phyloP scores from a whole-genome alignment of 2,113 vertebrate genomes.

The Syngnathus floridae region DNA sequence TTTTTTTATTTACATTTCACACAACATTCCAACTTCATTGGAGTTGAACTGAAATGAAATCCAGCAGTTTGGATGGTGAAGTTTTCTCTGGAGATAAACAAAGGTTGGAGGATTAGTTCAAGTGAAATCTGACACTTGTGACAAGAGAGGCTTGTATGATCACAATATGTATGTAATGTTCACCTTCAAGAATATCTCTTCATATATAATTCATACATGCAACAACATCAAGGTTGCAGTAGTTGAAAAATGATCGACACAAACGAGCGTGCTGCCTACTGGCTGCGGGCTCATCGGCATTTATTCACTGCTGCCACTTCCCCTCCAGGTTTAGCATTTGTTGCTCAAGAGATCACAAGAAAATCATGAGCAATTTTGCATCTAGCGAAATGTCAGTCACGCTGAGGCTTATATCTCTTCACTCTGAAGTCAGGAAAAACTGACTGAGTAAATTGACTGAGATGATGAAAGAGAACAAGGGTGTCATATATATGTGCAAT shows the following conservation, averaged over 20 bases:
- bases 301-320: slow-evolving; percentile 12
- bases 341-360: slow-evolving; percentile 43
- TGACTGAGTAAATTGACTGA: slow-evolving; percentile 24
- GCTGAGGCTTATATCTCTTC: slow-evolving; percentile 16
- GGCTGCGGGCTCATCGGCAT: slow-evolving; percentile 33
- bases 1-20: too few species aligned
- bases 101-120: slow-evolving; percentile 10
- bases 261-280: slow-evolving; percentile 10
- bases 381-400: slow-evolving; percentile 44
- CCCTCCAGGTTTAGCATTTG: slow-evolving; percentile 18
- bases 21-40: too few species aligned
- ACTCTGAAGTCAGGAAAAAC: slow-evolving; percentile 31
- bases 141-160: slow-evolving; percentile 18
- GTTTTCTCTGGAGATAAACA: slow-evolving; percentile 2
- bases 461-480: slow-evolving; percentile 38
- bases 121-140: slow-evolving; percentile 26
- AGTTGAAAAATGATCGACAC: slow-evolving; percentile 10
- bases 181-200: slow-evolving; percentile 24
- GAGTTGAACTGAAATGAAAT: too few species aligned
- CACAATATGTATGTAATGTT: slow-evolving; percentile 13
- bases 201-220: slow-evolving; percentile 35
- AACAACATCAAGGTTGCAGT: slow-evolving; percentile 29
- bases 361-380: slow-evolving; percentile 31
- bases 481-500: background rate
- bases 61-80: background rate